Percentiles rank a stretch among this genome's conserved stretches.
phyloP scores from a whole-genome alignment of 2,797 vertebrate species.

The Lacerta bilineata region DNA sequence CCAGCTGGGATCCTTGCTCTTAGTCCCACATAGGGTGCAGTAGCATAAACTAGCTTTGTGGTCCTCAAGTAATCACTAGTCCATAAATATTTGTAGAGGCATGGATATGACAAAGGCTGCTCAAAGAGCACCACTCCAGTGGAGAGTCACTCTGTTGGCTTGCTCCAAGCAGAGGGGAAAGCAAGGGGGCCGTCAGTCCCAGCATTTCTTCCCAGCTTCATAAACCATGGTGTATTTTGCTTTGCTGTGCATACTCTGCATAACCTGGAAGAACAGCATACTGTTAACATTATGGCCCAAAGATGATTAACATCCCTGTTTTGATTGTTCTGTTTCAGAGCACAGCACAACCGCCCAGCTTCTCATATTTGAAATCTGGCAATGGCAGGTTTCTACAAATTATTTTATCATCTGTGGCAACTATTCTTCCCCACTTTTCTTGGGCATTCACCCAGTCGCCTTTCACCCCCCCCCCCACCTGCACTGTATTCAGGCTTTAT shows the following conservation, averaged over 20 bases:
- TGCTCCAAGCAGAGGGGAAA: background rate
- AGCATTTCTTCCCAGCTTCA: background rate
- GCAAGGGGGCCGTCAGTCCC: too few relatives aligned
- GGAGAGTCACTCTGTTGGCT: background rate
- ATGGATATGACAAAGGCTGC: background rate
- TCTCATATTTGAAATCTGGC: background rate
- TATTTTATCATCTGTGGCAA: conserved; percentile 27
- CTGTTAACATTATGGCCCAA: conserved; percentile 16
- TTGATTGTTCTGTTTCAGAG: conserved; percentile 15
- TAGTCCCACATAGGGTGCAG: background rate
- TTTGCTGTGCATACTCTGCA: background rate
- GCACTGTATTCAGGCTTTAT: background rate
- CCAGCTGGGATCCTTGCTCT: too few relatives aligned
- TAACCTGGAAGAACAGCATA: background rate
- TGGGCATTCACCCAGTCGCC: conserved; percentile 3
- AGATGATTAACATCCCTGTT: conserved; percentile 12
- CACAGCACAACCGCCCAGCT: background rate
- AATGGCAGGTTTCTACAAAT: conserved; percentile 23
- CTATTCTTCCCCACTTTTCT: conserved; percentile 34
- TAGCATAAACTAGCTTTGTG: background rate
- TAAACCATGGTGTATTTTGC: background rate
- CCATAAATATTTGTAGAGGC: background rate
- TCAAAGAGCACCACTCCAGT: background rate
- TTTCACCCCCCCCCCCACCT: conserved; percentile 26
- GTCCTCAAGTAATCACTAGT: background rate